Evolutionary conservation across 2,888 invertebrate species (phyloP), one percentile per base, ranked within the genome.

Genomic region (Pemphredon lugubris): DNA sequence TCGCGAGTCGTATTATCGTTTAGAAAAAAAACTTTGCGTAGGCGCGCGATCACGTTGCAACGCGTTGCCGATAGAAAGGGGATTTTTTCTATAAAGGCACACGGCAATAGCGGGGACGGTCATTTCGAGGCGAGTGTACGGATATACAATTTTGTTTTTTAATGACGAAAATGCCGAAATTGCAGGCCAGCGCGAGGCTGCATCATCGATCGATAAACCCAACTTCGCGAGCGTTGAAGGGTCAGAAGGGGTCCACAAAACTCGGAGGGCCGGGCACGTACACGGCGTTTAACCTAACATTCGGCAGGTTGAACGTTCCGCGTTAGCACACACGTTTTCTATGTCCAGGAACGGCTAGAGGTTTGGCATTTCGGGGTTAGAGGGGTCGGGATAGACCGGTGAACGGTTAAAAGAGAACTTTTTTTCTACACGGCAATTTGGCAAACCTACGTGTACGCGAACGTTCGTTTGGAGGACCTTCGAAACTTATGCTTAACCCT

Each of bases 371-470:
- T 40, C 42, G 16, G 32, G 54, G 57, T 30, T 57, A 51, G 30
- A 73, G 44, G 34, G 44, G 57, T 68, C 53, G 45, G 57, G 69
- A 75, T 66, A 75, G 64, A 78, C 53, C 63, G 47, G 67, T 16
- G 57, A 64, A 64, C 69, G 74, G 61, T 65, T 61, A n/a, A 68
- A 79, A 77, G 74, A 58, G 79, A 85, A 84, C 79, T 83, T 83
- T 83, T n/a, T n/a, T 82, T 80, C 84, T 85, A 81, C 84, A 83
- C 79, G 81, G 84, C 85, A 85, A 87, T 87, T 86, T 86, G 81
- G 83, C 82, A 84, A 83, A 84, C 73, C 83, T n/a, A n/a, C 79
- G 82, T 75, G 78, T 74, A 75, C 75, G 82, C 79, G 83, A 82
- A 71, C 79, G 69, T 50, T 70, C 69, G 47, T 77, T 80, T 83